Conservation (phyloP, 2,113 vertebrate genomes). For the Potamarius usumacintae region DNA sequence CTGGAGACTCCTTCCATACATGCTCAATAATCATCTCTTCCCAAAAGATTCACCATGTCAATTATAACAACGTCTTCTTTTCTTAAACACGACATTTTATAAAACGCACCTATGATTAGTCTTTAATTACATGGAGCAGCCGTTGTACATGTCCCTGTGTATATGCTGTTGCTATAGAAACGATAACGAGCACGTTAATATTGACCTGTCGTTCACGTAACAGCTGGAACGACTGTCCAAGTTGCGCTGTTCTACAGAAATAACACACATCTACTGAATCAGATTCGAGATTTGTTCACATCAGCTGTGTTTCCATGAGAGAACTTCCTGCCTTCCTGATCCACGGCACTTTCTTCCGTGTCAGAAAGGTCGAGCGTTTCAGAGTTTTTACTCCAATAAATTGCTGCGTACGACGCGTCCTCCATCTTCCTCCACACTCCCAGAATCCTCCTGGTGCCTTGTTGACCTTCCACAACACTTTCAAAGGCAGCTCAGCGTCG, state of each 20-base stretch:
- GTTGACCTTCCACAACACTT: slow-evolving; percentile 45
- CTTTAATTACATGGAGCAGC: no score
- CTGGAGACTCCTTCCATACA: no score
- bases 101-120: no score
- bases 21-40: no score
- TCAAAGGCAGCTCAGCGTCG: slow-evolving; percentile 38
- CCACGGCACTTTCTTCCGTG: background rate
- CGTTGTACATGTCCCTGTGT: no score
- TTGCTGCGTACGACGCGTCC: background rate
- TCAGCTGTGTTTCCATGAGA: background rate
- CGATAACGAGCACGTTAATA: background rate
- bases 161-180: no score
- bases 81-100: no score
- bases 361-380: background rate
- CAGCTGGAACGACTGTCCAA: no score
- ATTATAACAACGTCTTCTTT: no score
- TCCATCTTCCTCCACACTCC: slow-evolving; percentile 11
- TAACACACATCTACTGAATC: background rate
- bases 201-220: background rate
- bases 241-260: no score
- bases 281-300: background rate
- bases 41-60: no score
- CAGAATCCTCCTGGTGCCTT: slow-evolving; percentile 38
- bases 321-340: background rate
- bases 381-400: background rate